A percentile compares a stretch with the other conserved stretches of the same genome.
Conservation (phyloP, 2,113 vertebrate genomes). For the Muntiacus reevesi region DNA sequence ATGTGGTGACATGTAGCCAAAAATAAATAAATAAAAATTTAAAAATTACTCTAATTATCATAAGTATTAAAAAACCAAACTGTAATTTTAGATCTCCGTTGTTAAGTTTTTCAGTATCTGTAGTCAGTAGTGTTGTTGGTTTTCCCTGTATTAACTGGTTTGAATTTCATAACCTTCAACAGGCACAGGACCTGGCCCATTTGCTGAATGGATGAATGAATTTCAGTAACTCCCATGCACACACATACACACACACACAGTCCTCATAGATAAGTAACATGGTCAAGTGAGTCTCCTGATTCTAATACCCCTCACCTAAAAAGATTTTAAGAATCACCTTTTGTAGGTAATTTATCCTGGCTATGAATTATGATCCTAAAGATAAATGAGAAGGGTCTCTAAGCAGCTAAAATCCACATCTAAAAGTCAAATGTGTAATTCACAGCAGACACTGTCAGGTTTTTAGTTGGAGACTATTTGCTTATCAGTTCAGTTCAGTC, state of each 20-base stretch:
- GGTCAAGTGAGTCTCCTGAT: neutral
- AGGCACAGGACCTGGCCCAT: neutral
- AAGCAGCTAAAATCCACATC: constrained; percentile 9
- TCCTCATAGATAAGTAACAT: neutral
- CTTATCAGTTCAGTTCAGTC: neutral
- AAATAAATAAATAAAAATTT: neutral
- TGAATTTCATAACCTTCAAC: constrained; percentile 3
- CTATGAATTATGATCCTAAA: constrained; percentile 19
- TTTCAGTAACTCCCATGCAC: neutral
- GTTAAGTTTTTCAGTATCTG: neutral
- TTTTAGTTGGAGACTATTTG: neutral
- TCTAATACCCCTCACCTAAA: constrained; percentile 17
- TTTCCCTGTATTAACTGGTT: neutral
- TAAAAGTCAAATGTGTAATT: constrained; percentile 11
- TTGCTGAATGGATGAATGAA: neutral
- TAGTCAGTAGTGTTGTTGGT: neutral
- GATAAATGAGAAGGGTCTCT: neutral
- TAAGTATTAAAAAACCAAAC: constrained; percentile 20
- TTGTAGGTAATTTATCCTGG: neutral
- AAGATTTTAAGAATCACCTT: constrained; percentile 9
- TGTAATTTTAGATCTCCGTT: neutral
- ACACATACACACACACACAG: neutral
- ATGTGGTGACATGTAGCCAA: neutral
- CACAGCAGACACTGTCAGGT: neutral
- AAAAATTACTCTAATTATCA: neutral